Evolutionary conservation across 2,113 vertebrate species (phyloP).

Genomic region (Seriola rivoliana): DNA sequence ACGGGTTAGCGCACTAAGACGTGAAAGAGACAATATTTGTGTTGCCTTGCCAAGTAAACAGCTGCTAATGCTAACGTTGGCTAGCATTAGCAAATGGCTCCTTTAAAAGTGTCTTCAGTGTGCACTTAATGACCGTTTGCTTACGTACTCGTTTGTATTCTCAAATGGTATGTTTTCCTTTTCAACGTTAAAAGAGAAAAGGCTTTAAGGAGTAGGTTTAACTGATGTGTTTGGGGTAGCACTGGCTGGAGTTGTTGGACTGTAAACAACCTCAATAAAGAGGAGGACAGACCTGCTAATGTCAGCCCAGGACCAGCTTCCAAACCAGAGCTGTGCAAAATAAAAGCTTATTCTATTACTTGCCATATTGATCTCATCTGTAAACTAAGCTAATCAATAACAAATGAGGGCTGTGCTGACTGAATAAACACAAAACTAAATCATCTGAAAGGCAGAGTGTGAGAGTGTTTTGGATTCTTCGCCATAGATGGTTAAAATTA

Average conservation of each 20-base stretch:
- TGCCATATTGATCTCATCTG: too few relatives aligned
- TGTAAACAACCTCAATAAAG: background rate
- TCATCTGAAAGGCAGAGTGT: background rate
- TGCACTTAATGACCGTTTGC: background rate
- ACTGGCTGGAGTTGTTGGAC: background rate
- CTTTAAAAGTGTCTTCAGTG: background rate
- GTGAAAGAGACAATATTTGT: too few relatives aligned
- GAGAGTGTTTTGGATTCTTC: background rate
- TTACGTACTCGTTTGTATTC: background rate
- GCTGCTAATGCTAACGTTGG: too few relatives aligned
- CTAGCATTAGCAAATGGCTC: too few relatives aligned
- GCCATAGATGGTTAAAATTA: background rate
- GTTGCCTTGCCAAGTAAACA: too few relatives aligned
- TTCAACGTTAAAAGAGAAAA: background rate
- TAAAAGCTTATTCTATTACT: too few relatives aligned
- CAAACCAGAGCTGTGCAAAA: background rate
- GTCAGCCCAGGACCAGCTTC: background rate
- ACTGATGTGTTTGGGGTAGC: background rate
- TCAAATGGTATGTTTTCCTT: background rate
- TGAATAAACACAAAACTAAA: too few relatives aligned
- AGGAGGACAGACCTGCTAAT: background rate
- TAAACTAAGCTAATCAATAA: too few relatives aligned
- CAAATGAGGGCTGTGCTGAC: too few relatives aligned
- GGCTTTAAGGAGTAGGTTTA: background rate
- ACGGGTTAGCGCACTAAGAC: too few relatives aligned